Evolutionary conservation across 2,888 invertebrate species (phyloP).

Genomic region (Andrena marginata): DNA sequence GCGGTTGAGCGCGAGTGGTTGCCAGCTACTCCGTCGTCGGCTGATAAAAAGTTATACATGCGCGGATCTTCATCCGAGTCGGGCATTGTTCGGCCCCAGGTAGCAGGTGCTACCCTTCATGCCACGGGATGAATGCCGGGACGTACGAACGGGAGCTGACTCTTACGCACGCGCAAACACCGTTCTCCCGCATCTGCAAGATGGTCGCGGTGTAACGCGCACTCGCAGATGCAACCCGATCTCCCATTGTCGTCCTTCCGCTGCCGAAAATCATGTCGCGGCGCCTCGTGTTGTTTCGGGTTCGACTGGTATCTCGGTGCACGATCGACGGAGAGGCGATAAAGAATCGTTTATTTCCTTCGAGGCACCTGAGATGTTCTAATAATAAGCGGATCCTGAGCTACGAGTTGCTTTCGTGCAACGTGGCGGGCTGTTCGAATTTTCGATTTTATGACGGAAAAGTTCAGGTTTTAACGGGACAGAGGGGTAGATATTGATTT

Average conservation of each 20-base stretch:
- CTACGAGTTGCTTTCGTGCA: no score
- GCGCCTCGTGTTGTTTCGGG: not conserved
- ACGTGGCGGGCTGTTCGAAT: no score
- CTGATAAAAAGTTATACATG: slow-evolving; percentile 55
- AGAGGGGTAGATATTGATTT: no score
- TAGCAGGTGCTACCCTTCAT: slow-evolving; percentile 73
- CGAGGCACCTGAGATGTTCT: no score
- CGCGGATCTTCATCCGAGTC: slow-evolving; percentile 56
- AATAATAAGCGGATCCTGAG: no score
- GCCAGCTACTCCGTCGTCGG: not conserved
- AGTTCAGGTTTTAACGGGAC: no score
- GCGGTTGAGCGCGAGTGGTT: not conserved
- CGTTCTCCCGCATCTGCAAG: slow-evolving; percentile 71
- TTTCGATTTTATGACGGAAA: no score
- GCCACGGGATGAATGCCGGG: slow-evolving; percentile 64
- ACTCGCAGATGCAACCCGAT: slow-evolving; percentile 60
- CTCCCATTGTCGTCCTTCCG: slow-evolving; percentile 30
- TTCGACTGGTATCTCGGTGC: not conserved
- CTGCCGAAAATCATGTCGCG: not conserved
- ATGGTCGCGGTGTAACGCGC: slow-evolving; percentile 59
- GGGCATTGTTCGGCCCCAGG: slow-evolving; percentile 66
- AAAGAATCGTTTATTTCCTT: not conserved
- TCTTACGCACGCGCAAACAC: slow-evolving; percentile 64
- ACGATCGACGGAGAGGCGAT: not conserved
- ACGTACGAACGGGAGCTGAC: slow-evolving; percentile 61